Evolutionary conservation across 2,113 vertebrate genomes (phyloP).

Genomic region (Eolophus roseicapilla): DNA sequence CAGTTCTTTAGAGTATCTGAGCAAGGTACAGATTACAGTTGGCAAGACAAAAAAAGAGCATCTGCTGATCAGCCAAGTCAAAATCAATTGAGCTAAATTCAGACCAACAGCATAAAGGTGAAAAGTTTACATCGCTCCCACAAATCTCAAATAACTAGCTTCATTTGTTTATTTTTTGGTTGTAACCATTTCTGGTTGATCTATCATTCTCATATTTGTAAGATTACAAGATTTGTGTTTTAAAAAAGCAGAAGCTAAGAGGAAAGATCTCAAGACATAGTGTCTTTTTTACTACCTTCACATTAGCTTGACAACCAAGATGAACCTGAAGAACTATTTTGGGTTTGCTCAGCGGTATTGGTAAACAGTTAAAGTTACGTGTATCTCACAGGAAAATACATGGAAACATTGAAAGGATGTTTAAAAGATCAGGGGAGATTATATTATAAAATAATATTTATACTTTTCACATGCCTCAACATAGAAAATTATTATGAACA

Average conservation of each 20-base stretch:
- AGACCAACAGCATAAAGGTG: constrained; percentile 8
- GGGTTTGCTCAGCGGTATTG: not conserved
- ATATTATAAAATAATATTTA: constrained; percentile 74
- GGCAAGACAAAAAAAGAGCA: not conserved
- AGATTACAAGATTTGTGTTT: not conserved
- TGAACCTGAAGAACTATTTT: not conserved
- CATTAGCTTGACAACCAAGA: not conserved
- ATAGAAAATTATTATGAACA: constrained; percentile 68
- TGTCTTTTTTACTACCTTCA: not conserved
- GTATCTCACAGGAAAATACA: constrained; percentile 52
- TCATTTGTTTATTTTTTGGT: constrained; percentile 25
- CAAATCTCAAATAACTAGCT: not conserved
- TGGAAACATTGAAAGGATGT: constrained; percentile 61
- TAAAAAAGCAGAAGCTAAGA: not conserved
- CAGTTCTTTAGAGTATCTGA: not conserved
- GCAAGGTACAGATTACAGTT: not conserved
- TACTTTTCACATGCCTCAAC: constrained; percentile 63
- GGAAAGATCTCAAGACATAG: not conserved
- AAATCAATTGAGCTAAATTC: constrained; percentile 51
- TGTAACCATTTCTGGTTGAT: not conserved
- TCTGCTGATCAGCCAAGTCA: not conserved
- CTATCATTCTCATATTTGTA: not conserved
- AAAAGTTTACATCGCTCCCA: constrained; percentile 3
- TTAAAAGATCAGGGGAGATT: constrained; percentile 73
- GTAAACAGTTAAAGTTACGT: constrained; percentile 4